Percentiles rank a stretch among this genome's conserved stretches.
These are phyloP conservation scores for Mormyrus lacerda DNA, from an alignment of 2,113 vertebrate genomes.

Conservation along the genomic window DNA sequence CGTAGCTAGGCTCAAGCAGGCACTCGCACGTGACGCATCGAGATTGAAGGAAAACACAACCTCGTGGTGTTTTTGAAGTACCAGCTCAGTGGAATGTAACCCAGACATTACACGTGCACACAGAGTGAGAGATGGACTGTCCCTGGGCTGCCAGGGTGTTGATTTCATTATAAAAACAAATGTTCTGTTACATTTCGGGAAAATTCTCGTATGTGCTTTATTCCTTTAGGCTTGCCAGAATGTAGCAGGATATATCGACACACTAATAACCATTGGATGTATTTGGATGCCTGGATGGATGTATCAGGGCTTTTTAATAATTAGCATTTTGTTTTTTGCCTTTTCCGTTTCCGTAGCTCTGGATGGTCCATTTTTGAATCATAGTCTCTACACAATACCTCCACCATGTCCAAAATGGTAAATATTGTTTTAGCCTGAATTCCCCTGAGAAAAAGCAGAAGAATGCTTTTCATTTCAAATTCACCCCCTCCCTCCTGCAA, in stretches of 20 bases:
- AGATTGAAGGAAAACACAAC: neutral
- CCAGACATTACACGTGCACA: neutral
- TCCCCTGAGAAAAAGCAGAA: neutral
- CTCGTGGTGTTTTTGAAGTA: neutral
- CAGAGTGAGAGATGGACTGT: neutral
- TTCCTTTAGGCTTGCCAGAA: neutral
- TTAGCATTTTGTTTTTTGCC: neutral
- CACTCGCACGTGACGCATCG: neutral
- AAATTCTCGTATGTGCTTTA: neutral
- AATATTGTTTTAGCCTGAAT: slow-evolving; percentile 14
- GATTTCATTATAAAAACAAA: neutral
- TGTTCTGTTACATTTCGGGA: neutral
- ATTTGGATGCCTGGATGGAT: neutral
- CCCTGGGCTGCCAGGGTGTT: neutral
- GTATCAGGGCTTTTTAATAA: neutral
- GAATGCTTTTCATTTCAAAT: neutral
- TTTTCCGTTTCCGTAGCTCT: neutral
- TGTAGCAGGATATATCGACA: neutral
- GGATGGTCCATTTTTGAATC: neutral
- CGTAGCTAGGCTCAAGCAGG: neutral
- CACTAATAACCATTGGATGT: neutral
- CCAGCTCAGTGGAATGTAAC: neutral
- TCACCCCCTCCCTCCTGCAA: neutral
- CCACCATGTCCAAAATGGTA: neutral
- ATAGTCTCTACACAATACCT: neutral